Base-by-base conservation (phyloP, 2,888 invertebrate species). In the Drosophila anomalata region DNA sequence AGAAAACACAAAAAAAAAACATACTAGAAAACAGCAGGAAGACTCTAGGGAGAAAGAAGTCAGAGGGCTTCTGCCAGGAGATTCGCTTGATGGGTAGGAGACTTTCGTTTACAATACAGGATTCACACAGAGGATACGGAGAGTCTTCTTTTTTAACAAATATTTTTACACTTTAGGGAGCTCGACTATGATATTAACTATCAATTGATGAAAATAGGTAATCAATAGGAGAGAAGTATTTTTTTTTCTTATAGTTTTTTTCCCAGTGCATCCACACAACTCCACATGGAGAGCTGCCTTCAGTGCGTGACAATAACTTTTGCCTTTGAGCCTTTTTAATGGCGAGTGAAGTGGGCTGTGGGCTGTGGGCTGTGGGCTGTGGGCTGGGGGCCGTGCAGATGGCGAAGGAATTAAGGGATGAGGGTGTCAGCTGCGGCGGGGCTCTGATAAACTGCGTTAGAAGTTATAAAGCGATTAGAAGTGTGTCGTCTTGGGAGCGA, bases 401-500 rank as follows among this genome's bases (percentile, higher is more conserved):
- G 22, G 41, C 17, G 11, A 6, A 6, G 24, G 42, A 44, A 44
- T 66, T 57, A 48, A 57, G 57, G 71, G 42, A 50, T 36, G 51
- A 61, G 31, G 47, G 44, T 44, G 56, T 20, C 36, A 33, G 42
- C 47, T 52, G 73, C 41, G 63, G 72, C 29, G 17, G 26, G 48
- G 53, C 52, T 46, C 68, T 73, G 81, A 85, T 82, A 87, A 82
- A 82, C 82, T 87, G 85, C 70, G 79, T 85, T 85, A 73, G 75
- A 83, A 83, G 82, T 87, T 84, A 87, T 87, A 87, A 83, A 83
- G 77, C 87, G 82, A 87, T 83, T 87, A 83, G 82, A 81, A 44
- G 57, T 50, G 63, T 39, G 56, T 42, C 41, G 41, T 66, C 57
- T 36, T 57, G 47, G 47, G 53, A 51, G 36, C 14, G n/a, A 36